These are phyloP conservation scores for Spodoptera picta DNA, from an alignment of 2,888 invertebrate species.

Conservation along the genomic window DNA sequence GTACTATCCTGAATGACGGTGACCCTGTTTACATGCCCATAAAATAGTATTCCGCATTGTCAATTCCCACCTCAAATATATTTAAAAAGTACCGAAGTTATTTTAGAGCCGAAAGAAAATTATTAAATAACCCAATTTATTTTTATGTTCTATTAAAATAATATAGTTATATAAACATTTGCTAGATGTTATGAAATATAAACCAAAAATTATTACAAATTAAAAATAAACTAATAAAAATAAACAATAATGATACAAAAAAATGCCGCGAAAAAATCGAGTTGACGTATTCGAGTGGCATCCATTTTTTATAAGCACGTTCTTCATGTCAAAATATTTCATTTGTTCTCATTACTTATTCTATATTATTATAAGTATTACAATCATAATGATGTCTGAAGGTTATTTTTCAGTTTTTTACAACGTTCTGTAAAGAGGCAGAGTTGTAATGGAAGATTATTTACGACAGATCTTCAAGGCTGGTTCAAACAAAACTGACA, in stretches of 20 bases:
- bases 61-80: conserved; percentile 17
- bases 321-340: conserved; percentile 36
- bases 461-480: conserved; percentile 69
- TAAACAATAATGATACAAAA: conserved; percentile 15
- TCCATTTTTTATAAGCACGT: conserved; percentile 34
- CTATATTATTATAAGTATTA: conserved; percentile 35
- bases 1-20: conserved; percentile 64
- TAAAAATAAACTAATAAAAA: conserved; percentile 1
- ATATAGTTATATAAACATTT: neutral
- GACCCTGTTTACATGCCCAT: conserved; percentile 64
- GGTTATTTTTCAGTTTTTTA: conserved; percentile 47
- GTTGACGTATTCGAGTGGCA: conserved; percentile 23
- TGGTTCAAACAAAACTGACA: conserved; percentile 64
- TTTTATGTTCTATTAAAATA: neutral
- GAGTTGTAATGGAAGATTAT: conserved; percentile 47
- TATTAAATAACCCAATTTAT: neutral
- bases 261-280: conserved; percentile 24
- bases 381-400: conserved; percentile 45
- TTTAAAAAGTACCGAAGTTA: neutral
- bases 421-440: conserved; percentile 44
- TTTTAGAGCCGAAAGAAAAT: neutral
- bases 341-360: conserved; percentile 45
- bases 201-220: no score
- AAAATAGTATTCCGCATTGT: conserved; percentile 37
- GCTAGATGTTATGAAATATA: conserved; percentile 1